Percentiles rank a stretch among this genome's conserved stretches.
Evolutionary conservation across 1,140 invertebrate species (phyloP).

Genomic region (Dolichoris vasculosae): DNA sequence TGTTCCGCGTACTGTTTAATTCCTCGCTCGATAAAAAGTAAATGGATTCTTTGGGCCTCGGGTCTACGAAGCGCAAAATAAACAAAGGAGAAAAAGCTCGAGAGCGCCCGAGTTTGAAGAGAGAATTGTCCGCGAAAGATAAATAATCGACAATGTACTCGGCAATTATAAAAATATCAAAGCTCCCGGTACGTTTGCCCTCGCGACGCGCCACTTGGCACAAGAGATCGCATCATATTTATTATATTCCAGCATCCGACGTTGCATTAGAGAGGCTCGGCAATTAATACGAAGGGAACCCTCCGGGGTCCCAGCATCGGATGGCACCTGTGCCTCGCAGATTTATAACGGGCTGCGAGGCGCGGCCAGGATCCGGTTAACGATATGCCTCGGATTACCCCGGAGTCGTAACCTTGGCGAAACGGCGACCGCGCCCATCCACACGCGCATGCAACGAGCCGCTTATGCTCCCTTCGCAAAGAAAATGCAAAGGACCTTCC

Average conservation of each 20-base stretch:
- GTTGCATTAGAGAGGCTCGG: constrained; percentile 6
- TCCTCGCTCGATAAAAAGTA: not conserved
- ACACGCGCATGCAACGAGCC: not conserved
- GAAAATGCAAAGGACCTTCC: not conserved
- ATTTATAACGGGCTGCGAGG: constrained; percentile 10
- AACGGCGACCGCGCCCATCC: not conserved
- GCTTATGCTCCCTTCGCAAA: not conserved
- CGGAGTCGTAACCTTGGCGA: constrained; percentile 2
- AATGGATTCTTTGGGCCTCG: not conserved
- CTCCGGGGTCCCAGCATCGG: not conserved
- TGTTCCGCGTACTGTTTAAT: not conserved
- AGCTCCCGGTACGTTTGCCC: constrained; percentile 9
- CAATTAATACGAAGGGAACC: constrained; percentile 15
- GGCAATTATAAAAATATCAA: constrained; percentile 20
- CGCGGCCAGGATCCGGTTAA: constrained; percentile 19
- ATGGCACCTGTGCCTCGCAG: constrained; percentile 28
- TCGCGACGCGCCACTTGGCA: not conserved
- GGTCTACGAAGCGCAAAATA: not conserved
- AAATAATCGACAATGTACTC: constrained; percentile 25
- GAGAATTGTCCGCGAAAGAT: constrained; percentile 9
- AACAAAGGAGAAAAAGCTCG: not conserved
- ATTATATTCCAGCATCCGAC: not conserved
- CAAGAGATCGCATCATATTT: constrained; percentile 30
- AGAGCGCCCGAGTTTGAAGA: not conserved
- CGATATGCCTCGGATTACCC: constrained; percentile 37